phyloP scores from a whole-genome alignment of 2,113 vertebrate genomes.

The Rhinichthys klamathensis region DNA sequence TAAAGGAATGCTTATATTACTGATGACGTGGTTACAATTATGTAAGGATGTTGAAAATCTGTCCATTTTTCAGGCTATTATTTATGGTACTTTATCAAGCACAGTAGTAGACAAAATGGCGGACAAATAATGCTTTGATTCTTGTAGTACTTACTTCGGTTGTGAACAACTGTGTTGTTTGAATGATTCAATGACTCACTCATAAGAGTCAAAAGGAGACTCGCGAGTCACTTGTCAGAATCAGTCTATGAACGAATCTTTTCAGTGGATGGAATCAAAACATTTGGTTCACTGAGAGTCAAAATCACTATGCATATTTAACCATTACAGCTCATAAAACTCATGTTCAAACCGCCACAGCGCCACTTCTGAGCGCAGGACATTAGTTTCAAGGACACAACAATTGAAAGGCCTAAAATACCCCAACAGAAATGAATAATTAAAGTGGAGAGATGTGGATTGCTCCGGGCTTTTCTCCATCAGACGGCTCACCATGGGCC shows the following conservation, averaged over 20 bases:
- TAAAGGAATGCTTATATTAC: too few species aligned
- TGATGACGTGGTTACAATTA: too few species aligned
- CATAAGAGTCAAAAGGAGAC: neutral
- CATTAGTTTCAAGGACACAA: conserved; percentile 8
- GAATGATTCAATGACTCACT: neutral
- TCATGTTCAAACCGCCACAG: neutral
- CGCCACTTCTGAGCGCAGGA: conserved; percentile 29
- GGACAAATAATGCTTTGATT: neutral
- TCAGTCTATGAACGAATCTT: neutral
- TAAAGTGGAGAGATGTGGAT: neutral
- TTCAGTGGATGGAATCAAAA: neutral
- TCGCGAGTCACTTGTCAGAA: too few species aligned
- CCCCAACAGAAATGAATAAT: neutral
- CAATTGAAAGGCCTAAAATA: neutral
- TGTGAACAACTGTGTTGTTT: neutral
- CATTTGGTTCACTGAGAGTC: neutral
- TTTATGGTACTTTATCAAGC: neutral
- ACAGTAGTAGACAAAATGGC: neutral
- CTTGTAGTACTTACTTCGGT: neutral
- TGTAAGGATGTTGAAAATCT: too few species aligned
- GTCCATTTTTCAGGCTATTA: too few species aligned
- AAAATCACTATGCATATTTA: neutral
- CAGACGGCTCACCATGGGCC: conserved; percentile 8
- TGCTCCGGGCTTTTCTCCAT: conserved; percentile 17
- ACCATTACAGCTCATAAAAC: neutral